Evolutionary conservation across 2,888 invertebrate genomes (phyloP).

Genomic region (Ochropleura plecta): DNA sequence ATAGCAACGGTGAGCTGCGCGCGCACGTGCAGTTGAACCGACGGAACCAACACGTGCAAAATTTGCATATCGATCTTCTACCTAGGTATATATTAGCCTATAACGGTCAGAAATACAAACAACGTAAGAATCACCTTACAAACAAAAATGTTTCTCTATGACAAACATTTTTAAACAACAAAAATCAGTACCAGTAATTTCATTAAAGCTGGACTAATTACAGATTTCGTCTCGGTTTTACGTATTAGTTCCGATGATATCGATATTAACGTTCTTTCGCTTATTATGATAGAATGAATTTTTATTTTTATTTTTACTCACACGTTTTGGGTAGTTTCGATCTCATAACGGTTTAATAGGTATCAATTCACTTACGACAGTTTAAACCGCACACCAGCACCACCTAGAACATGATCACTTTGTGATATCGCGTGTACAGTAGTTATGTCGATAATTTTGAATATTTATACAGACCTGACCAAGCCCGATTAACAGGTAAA

Average conservation of each 20-base stretch:
- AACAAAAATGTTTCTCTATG: constrained; percentile 21
- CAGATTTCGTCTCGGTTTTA: constrained; percentile 42
- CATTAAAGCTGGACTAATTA: constrained; percentile 44
- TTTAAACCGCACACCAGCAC: constrained; percentile 66
- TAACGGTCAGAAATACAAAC: neutral
- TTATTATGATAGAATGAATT: constrained; percentile 33
- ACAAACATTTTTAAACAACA: neutral
- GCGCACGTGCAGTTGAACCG: constrained; percentile 36
- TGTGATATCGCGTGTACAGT: constrained; percentile 51
- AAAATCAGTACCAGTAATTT: constrained; percentile 16
- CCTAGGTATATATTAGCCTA: neutral
- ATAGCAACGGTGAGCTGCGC: constrained; percentile 47
- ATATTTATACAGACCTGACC: constrained; percentile 75
- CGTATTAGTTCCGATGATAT: constrained; percentile 56
- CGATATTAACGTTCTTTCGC: constrained; percentile 18
- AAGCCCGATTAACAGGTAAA: constrained; percentile 64
- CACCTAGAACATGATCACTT: constrained; percentile 75
- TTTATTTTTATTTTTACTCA: constrained; percentile 23
- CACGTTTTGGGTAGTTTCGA: constrained; percentile 7
- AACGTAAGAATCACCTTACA: neutral
- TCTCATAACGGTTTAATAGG: constrained; percentile 33
- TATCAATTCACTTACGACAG: constrained; percentile 76
- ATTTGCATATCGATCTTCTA: constrained; percentile 1
- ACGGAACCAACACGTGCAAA: constrained; percentile 39
- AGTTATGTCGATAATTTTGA: constrained; percentile 42